Base-by-base conservation (phyloP, 2,797 vertebrate genomes). In the Euphonia xanthogaster region DNA sequence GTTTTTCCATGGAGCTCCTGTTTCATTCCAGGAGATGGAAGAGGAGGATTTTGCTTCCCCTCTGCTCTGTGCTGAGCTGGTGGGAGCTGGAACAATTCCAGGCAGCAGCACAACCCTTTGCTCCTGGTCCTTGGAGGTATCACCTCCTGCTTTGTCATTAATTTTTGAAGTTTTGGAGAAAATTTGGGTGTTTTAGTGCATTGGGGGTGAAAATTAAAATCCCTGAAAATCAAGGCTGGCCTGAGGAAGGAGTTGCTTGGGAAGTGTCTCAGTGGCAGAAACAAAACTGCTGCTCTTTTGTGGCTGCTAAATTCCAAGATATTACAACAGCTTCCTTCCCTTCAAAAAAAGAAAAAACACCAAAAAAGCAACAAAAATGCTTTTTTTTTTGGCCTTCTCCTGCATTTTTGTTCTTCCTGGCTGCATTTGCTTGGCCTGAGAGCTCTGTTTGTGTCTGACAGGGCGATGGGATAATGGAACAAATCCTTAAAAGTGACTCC, bases 271-370 rank as follows among this genome's bases (percentile, higher is more conserved):
- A 22, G 28, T 61, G 82, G 79, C 85, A 72, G 63, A 78, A 78
- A 42, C 47, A 51, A 68, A 84, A 72, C 90, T 75, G 44, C 47
- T 83, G 77, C 67, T 94, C 58, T 93, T 90, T 31, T 67, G 84
- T 71, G 71, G 45, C 89, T 85, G 91, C 58, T 65, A 6, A 90
- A 72, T 93, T 85, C 82, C 76, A 40, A 45, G 14, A 18, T 47
- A 48, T 93, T 89, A 53, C 63, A 51, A 73, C 72, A 86, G 86
- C 72, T 86, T 90, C 83, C 68, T 82, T 70, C 62, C 80, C 51
- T 63, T 4, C 1, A 33, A 25, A 31, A 66, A 66, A 30, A 51
- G n/a, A n/a, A 70, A 40, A 42, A 24, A 22, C 6, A 0, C 11
- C 24, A 19, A 58, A 58, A 39, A 58, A 28, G 8, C 6, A 48